Conservation (phyloP, 2,888 invertebrate species). For the Euzophera pinguis region DNA sequence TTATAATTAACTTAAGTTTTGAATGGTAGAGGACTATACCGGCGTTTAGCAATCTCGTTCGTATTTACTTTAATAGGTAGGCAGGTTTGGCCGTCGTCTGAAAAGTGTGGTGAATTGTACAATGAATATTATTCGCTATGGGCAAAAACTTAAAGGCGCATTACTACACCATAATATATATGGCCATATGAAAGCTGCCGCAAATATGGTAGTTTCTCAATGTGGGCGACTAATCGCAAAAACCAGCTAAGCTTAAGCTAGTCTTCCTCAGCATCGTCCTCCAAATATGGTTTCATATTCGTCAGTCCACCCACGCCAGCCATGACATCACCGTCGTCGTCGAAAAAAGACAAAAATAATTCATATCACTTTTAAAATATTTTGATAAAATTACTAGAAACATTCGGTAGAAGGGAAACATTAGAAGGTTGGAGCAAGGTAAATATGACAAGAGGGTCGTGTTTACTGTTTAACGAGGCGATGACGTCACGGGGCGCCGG, state of each 20-base stretch:
- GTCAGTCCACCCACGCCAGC: conserved; percentile 46
- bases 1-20: no score
- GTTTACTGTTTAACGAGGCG: conserved; percentile 43
- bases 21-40: no score
- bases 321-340: conserved; percentile 39
- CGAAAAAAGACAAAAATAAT: conserved; percentile 14
- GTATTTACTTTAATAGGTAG: no score
- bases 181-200: no score
- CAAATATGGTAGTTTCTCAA: background rate
- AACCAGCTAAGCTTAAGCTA: conserved; percentile 50
- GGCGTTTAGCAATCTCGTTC: no score
- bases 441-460: conserved; percentile 42
- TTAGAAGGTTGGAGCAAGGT: conserved; percentile 24
- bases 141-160: no score
- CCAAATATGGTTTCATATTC: conserved; percentile 51
- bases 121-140: no score
- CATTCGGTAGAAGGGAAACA: conserved; percentile 17
- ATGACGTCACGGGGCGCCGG: conserved; percentile 62
- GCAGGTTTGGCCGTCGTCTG: no score
- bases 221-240: conserved; percentile 75
- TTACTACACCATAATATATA: no score
- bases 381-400: background rate
- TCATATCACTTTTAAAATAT: background rate
- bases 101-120: no score
- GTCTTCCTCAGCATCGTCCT: conserved; percentile 62